Evolutionary conservation across 2,113 vertebrate species (phyloP), one percentile per base, ranked within the genome.

Genomic region (Pycnonotus jocosus): DNA sequence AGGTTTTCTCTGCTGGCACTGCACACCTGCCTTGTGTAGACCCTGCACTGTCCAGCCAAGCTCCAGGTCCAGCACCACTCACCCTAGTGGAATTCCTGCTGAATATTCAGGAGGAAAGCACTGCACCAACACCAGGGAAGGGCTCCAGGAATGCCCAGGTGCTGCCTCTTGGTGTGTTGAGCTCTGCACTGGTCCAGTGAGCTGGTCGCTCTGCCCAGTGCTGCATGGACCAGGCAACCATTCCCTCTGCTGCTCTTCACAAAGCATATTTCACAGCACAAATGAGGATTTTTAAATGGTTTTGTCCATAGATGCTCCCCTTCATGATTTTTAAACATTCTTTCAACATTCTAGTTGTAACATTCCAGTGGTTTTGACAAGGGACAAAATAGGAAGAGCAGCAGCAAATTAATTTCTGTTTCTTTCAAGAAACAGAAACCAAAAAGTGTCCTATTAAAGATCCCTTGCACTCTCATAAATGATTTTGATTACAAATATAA

Each of bases 11-110:
- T 85, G 69, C 56, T 51, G 44, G 42, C 58, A 72, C 31, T 1
- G 3, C 37, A 13, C 1, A 0, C 7, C 1, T 44, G 31, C 45
- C 47, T 25, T 5, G 9, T n/a, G 10, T 15, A 70, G 9, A 48
- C 20, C 17, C 48, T 22, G 31, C 13, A 16, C 13, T 8, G 0
- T 4, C 30, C 21, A 60, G 64, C 13, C 27, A 31, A 81, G 38
- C 24, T 68, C 53, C 51, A 37, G 28, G 28, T 58, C 11, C 48
- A 68, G 68, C 40, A 54, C 11, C 60, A 3, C 30, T 33, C 28
- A 27, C 22, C 45, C 73, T 4, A 11, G 17, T 4, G 38, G 57
- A 77, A 62, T 21, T 61, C 60, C 40, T 70, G 21, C 16, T 51
- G 79, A 40, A 61, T 21, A 84, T 27, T 69, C n/a, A 37, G 40